Percentiles rank a stretch among this genome's conserved stretches.
phyloP scores from a whole-genome alignment of 53 echinoderm and acorn worm genomes.

The Astropecten irregularis region DNA sequence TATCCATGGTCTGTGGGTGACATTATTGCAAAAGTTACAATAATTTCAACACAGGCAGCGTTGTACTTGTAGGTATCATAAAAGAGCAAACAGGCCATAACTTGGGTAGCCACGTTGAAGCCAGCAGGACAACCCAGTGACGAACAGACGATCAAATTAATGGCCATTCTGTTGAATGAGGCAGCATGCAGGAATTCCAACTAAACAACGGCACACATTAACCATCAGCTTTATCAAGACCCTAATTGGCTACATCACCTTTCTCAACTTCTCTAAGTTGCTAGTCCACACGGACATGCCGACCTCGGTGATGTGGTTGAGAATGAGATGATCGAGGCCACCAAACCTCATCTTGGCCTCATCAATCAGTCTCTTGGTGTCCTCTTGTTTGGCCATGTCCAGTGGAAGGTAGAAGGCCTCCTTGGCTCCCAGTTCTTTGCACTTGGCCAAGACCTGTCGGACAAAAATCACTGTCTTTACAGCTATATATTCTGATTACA shows the following conservation, averaged over 20 bases:
- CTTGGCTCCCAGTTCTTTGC: conserved; percentile 87
- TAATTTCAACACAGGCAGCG: too few species aligned
- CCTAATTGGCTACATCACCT: neutral
- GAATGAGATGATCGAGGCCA: conserved; percentile 83
- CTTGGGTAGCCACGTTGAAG: too few species aligned
- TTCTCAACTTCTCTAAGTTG: conserved; percentile 45
- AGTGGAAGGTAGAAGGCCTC: conserved; percentile 84
- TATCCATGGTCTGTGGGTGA: conserved; percentile 68
- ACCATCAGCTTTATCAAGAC: too few species aligned
- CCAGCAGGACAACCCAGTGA: too few species aligned
- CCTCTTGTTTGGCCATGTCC: conserved; percentile 76
- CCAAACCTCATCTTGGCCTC: conserved; percentile 78
- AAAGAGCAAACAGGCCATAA: too few species aligned
- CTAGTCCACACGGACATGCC: conserved; percentile 73
- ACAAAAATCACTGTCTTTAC: too few species aligned
- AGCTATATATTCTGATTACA: neutral
- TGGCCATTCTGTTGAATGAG: too few species aligned
- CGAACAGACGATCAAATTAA: too few species aligned
- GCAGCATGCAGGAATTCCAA: too few species aligned
- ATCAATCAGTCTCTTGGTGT: conserved; percentile 71
- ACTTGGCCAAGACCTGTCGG: conserved; percentile 80
- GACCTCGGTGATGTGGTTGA: conserved; percentile 83
- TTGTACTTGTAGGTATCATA: too few species aligned
- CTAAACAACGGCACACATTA: too few species aligned
- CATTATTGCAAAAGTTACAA: too few species aligned